Evolutionary conservation across 2,888 invertebrate species (phyloP).

Genomic region (Drosophila histrio): DNA sequence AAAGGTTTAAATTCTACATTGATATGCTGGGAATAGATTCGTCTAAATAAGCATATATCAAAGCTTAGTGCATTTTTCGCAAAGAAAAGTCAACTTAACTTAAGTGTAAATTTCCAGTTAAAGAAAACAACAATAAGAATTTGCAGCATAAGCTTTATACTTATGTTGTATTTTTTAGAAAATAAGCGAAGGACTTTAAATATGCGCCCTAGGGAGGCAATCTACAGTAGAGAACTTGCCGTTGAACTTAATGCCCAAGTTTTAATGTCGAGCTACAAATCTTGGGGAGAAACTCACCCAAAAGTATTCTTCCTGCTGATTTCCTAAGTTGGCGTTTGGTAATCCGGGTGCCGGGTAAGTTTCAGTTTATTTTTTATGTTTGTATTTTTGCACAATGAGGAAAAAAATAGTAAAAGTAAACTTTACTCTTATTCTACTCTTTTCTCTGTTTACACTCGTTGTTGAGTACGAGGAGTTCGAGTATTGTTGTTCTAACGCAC

Average conservation of each 20-base stretch:
- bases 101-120: not conserved
- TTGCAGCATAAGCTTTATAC: not conserved
- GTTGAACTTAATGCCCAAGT: slow-evolving; percentile 38
- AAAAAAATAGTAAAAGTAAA: slow-evolving; percentile 12
- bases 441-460: not conserved
- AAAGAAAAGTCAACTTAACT: not conserved
- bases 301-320: slow-evolving; percentile 17
- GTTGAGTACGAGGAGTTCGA: not conserved
- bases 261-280: slow-evolving; percentile 48
- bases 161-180: slow-evolving; percentile 10
- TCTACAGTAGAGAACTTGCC: not conserved
- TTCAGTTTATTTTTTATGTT: slow-evolving; percentile 15
- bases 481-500: slow-evolving; percentile 66
- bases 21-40: no score
- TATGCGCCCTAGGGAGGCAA: not conserved
- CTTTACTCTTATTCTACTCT: not conserved
- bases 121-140: not conserved
- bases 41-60: no score
- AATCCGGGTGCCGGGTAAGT: slow-evolving; percentile 50
- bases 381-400: slow-evolving; percentile 1
- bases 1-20: no score
- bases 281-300: slow-evolving; percentile 48
- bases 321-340: slow-evolving; percentile 26
- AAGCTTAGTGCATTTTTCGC: not conserved
- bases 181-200: not conserved